These are phyloP conservation scores for Aplysina aerophoba DNA, from an alignment of 37 sponge, comb jelly and placozoan genomes.

Conservation along the genomic window DNA sequence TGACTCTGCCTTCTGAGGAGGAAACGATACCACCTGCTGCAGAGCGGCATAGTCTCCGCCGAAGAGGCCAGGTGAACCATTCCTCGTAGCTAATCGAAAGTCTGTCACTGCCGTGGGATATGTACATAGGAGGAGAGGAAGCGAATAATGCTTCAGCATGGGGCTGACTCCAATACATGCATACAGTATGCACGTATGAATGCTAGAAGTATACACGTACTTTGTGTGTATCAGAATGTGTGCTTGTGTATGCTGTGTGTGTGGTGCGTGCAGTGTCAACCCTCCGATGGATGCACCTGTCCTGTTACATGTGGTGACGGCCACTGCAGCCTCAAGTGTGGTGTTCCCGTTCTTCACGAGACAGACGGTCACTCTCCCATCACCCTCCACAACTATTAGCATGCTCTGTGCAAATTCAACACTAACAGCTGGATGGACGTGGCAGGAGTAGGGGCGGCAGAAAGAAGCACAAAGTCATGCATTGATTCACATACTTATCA, in stretches of 20 bases:
- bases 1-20: neutral
- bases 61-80: neutral
- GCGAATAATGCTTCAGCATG: too few relatives aligned
- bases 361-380: neutral
- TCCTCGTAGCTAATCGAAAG: too few relatives aligned
- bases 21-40: neutral
- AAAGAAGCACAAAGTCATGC: too few relatives aligned
- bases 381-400: neutral
- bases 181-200: neutral
- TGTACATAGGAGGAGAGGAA: too few relatives aligned
- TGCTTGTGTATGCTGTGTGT: neutral
- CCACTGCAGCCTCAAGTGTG: neutral
- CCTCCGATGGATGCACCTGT: neutral
- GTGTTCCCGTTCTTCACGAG: conserved; percentile 9
- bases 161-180: neutral
- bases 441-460: too few relatives aligned
- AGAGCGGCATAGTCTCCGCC: conserved; percentile 10
- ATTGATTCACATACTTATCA: too few relatives aligned
- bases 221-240: neutral
- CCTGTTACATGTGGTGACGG: conserved; percentile 17
- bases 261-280: too few relatives aligned
- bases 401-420: conserved; percentile 5
- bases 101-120: too few relatives aligned
- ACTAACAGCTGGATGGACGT: neutral
- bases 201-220: neutral